Evolutionary conservation across 2,888 invertebrate genomes (phyloP).

Genomic region (Volucella inflata): DNA sequence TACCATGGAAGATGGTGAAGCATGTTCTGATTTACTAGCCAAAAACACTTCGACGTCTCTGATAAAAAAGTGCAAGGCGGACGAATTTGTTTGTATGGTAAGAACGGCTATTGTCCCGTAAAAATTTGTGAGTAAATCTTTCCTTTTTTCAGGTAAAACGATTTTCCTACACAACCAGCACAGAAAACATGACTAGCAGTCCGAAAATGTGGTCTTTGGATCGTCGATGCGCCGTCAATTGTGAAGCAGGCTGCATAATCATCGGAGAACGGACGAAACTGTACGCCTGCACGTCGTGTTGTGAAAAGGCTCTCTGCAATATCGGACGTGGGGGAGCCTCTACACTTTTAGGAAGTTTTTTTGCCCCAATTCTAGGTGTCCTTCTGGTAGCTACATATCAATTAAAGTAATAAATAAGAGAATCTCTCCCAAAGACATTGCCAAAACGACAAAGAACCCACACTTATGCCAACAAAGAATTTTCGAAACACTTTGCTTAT

Average conservation of each 20-base stretch:
- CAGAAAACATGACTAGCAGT: constrained; percentile 90
- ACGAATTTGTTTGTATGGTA: constrained; percentile 91
- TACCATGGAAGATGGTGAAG: constrained; percentile 90
- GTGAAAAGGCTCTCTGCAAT: constrained; percentile 91
- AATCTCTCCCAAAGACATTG: constrained; percentile 33
- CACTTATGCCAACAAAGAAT: constrained; percentile 12
- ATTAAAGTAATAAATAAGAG: constrained; percentile 10
- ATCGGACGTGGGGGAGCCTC: constrained; percentile 86
- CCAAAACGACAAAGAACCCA: constrained; percentile 29
- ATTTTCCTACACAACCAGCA: constrained; percentile 92
- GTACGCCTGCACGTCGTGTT: constrained; percentile 94
- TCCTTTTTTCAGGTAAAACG: constrained; percentile 86
- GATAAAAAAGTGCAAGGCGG: constrained; percentile 90
- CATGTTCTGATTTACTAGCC: constrained; percentile 88
- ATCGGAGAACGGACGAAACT: constrained; percentile 95
- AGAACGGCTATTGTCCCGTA: constrained; percentile 72
- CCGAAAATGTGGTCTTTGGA: constrained; percentile 93
- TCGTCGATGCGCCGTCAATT: constrained; percentile 91
- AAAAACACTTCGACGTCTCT: constrained; percentile 85
- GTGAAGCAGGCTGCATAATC: constrained; percentile 94
- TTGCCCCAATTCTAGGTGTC: constrained; percentile 17
- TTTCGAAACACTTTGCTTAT: constrained; percentile 36
- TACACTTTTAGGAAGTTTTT: constrained; percentile 1
- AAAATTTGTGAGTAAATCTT: not conserved
- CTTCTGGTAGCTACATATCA: constrained; percentile 61